These are phyloP conservation scores for Halichondria panicea DNA, from an alignment of 37 sponge, comb jelly and placozoan genomes.

Conservation along the genomic window DNA sequence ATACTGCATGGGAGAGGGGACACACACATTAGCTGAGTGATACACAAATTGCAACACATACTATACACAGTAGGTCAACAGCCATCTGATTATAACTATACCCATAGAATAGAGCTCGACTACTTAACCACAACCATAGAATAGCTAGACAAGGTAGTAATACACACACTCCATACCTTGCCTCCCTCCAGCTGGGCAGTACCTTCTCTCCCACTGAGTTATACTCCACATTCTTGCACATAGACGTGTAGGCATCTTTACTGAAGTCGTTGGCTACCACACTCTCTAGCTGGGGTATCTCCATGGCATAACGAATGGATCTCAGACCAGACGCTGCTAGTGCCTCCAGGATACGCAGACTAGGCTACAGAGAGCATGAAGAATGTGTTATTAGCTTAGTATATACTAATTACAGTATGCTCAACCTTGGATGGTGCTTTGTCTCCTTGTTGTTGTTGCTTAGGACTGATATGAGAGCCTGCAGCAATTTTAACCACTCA, in stretches of 20 bases:
- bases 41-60: too few species aligned
- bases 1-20: too few species aligned
- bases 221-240: slow-evolving; percentile 60
- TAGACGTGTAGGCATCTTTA: slow-evolving; percentile 64
- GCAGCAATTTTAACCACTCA: too few species aligned
- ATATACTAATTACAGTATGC: background rate
- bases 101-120: too few species aligned
- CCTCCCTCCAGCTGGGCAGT: slow-evolving; percentile 72
- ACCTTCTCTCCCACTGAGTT: slow-evolving; percentile 62
- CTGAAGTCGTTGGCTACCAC: slow-evolving; percentile 91
- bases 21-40: too few species aligned
- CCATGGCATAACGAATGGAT: slow-evolving; percentile 91
- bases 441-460: too few species aligned
- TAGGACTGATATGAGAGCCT: too few species aligned
- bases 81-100: too few species aligned
- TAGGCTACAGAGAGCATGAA: background rate
- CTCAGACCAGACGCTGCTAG: slow-evolving; percentile 95
- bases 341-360: slow-evolving; percentile 83
- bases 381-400: background rate
- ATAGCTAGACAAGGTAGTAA: background rate
- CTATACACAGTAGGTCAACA: background rate
- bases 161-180: slow-evolving; percentile 53
- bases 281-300: slow-evolving; percentile 57
- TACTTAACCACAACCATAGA: background rate
- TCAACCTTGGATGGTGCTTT: background rate